Evolutionary conservation across 2,113 vertebrate genomes (phyloP), one percentile per base, ranked within the genome.

Genomic region (Mirounga angustirostris): DNA sequence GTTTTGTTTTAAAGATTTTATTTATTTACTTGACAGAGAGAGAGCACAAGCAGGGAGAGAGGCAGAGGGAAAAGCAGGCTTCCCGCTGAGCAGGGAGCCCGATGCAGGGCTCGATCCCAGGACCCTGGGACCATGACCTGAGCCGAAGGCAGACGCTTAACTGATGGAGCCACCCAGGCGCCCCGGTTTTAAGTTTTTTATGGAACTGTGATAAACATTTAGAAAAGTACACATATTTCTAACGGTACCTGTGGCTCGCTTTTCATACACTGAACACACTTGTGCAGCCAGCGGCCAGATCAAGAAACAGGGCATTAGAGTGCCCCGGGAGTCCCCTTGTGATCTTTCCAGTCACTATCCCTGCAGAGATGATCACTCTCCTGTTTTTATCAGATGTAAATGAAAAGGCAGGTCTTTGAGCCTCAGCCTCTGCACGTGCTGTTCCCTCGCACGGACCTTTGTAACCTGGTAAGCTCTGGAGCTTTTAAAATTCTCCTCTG

Each of bases 321-420:
- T 5, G 4, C 50, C 33, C 36, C 15, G 19, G 58, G 28, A 10
- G 0, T 5, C 71, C 61, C 69, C 8, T 24, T 2, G 1, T 5
- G 46, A 33, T 46, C 69, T 83, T 21, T 67, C 67, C 16, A 10
- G 63, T 26, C 87, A 28, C 50, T 40, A 1, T 78, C 78, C 79
- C 52, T 36, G 12, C 4, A 2, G 14, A 30, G 56, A 5, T 46
- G 54, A 18, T 58, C 43, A 14, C 26, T 81, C 28, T 30, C 36
- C 54, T 19, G 4, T 81, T 71, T 79, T 71, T 40, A 36, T 59
- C 63, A 73, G 36, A 10, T 21, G 15, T 71, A 16, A 28, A 83
- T 12, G 71, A 22, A 71, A 79, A 91, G 86, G 54, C 33, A 6
- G n/a, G 5, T 61, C 52, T 85, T 21, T 46, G n/a, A 85, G 9